A percentile compares a stretch with the other conserved stretches of the same genome.
Evolutionary conservation across 2,113 vertebrate species (phyloP).

Genomic region (Eleginops maclovinus): DNA sequence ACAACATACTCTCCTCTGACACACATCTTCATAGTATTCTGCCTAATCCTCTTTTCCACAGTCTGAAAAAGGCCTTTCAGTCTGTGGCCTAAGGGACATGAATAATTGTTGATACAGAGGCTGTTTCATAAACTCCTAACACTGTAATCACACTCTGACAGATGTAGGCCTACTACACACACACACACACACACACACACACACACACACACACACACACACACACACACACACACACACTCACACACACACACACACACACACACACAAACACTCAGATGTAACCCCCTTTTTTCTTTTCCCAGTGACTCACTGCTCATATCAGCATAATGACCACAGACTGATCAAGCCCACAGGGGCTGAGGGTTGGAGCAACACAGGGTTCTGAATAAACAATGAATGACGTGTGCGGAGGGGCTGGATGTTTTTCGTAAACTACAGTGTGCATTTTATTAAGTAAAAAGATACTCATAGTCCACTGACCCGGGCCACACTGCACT

Average conservation of each 20-base stretch:
- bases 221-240: constrained; percentile 17
- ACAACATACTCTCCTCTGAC: constrained; percentile 51
- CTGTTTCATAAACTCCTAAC: constrained; percentile 76
- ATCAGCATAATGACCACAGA: constrained; percentile 73
- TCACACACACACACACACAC: constrained; percentile 20
- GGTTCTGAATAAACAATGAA: constrained; percentile 68
- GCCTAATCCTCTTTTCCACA: constrained; percentile 73
- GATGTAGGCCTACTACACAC: constrained; percentile 61
- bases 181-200: constrained; percentile 25
- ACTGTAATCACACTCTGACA: constrained; percentile 78
- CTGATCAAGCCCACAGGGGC: constrained; percentile 72
- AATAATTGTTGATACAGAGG: constrained; percentile 76
- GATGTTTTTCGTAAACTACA: constrained; percentile 35
- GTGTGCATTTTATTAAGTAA: constrained; percentile 44
- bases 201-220: constrained; percentile 20
- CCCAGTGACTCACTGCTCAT: constrained; percentile 66
- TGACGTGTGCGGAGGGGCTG: constrained; percentile 48
- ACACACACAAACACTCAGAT: constrained; percentile 1
- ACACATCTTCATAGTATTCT: constrained; percentile 61
- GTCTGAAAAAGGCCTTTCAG: constrained; percentile 72
- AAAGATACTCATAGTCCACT: constrained; percentile 30
- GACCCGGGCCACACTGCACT: not conserved
- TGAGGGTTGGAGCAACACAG: constrained; percentile 55
- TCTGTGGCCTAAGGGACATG: constrained; percentile 72
- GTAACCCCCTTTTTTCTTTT: constrained; percentile 65